Base-by-base conservation (phyloP, 1,140 invertebrate genomes). In the Drosophila pectinifera region DNA sequence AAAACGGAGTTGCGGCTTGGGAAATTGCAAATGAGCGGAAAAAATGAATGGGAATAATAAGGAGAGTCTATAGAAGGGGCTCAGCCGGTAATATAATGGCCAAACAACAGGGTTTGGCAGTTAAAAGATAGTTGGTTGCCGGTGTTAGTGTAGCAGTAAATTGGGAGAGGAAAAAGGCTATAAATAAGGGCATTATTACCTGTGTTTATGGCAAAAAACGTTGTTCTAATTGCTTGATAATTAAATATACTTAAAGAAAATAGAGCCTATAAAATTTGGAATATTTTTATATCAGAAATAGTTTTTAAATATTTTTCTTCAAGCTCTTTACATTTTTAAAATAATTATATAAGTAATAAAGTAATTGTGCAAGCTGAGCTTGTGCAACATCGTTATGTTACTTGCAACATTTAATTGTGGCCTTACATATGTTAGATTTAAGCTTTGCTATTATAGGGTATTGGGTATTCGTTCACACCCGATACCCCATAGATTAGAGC, bases 1-100 rank as follows among this genome's bases (percentile, higher is more conserved):
- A 83, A 84, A 72, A 58, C 42, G 65, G 39, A 55, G 64, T 45
- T 34, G 16, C 48, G 64, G 34, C 62, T 38, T 24, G 41, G 64
- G 11, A 70, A 70, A 70, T 70, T 45, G 64, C 43, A 70, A 72
- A 70, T 46, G 65, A 31, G 53, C 45, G 34, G 28, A 39, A 31
- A 64, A 65, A 65, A 28, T 38, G 36, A 31, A 20, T 34, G 31
- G 39, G 1, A 57, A 34, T 46, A 56, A 68, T 39, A 13, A 39
- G n/a, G 7, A 41, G 64, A 16, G 41, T 38, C 31, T 63, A 45
- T 64, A 64, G 13, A 34, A 13, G 5, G 28, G 20, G 18, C 41
- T 56, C 26, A 70, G 68, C 58, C 62, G 31, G 10, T 45, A 26
- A 46, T 36, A 65, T 63, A 34, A 63, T 64, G 20, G 62, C 31